A percentile compares a stretch with the other conserved stretches of the same genome.
Conservation (phyloP, 2,888 invertebrate species). For the Drosophila buzzatii region DNA sequence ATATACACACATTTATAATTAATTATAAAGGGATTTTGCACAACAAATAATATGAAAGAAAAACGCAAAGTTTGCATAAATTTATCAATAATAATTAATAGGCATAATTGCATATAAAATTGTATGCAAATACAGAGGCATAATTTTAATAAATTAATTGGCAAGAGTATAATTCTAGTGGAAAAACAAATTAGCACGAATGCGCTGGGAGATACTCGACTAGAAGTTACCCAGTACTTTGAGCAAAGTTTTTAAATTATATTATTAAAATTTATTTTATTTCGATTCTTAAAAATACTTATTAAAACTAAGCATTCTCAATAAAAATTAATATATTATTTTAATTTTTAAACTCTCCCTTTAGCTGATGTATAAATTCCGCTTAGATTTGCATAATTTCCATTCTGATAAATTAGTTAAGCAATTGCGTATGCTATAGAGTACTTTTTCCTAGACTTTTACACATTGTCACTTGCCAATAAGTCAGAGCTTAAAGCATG, state of each 20-base stretch:
- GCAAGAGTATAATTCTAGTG: background rate
- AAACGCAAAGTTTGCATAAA: constrained; percentile 33
- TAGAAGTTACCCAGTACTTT: too few species aligned
- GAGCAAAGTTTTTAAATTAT: too few species aligned
- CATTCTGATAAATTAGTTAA: background rate
- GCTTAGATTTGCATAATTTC: background rate
- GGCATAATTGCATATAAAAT: constrained; percentile 14
- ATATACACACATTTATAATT: constrained; percentile 16
- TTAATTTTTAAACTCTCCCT: too few species aligned
- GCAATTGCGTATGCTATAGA: background rate
- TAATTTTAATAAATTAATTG: constrained; percentile 11
- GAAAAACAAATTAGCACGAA: background rate
- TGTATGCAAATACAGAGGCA: background rate
- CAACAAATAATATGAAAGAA: constrained; percentile 9
- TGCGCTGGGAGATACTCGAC: background rate
- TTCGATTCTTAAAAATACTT: too few species aligned
- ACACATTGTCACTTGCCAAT: background rate
- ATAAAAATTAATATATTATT: too few species aligned
- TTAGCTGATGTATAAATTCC: too few species aligned
- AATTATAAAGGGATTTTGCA: constrained; percentile 13
- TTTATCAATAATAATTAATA: constrained; percentile 28
- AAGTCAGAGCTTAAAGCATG: constrained; percentile 19
- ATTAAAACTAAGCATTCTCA: too few species aligned
- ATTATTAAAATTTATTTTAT: too few species aligned
- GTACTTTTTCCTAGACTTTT: background rate